Base-by-base conservation (phyloP, 2,888 invertebrate species). In the Lingula anatina region DNA sequence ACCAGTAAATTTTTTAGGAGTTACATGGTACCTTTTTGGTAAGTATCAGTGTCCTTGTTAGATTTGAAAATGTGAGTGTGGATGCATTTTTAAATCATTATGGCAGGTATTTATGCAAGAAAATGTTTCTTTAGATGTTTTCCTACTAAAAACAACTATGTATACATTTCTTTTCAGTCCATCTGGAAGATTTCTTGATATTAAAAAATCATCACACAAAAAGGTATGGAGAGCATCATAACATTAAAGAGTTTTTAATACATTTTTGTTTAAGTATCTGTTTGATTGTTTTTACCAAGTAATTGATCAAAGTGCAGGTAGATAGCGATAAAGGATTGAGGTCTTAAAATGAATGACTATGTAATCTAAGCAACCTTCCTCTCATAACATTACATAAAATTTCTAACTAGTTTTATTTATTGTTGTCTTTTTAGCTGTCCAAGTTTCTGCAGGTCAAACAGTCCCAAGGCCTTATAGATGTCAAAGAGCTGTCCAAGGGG, bases 201-300 rank as follows among this genome's bases (percentile, higher is more conserved):
- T 95, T 0, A 94, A 93, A 72, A 92, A 91, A 73, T 88, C 91
- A 0, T 85, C 85, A 12, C 89, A 85, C 69, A 94, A 93, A 79
- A 95, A 94, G 65, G 71, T 69, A 56, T 41, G 50, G 50, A 25
- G 28, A n/a, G n/a, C n/a, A n/a, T n/a, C n/a, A n/a, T n/a, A n/a
- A n/a, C n/a, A n/a, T n/a, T n/a, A n/a, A n/a, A n/a, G n/a, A n/a
- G n/a, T n/a, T n/a, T n/a, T n/a, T n/a, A n/a, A n/a, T n/a, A n/a
- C n/a, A n/a, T n/a, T n/a, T n/a, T n/a, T n/a, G n/a, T n/a, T n/a
- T n/a, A n/a, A n/a, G n/a, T n/a, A n/a, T n/a, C n/a, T n/a, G n/a
- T n/a, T n/a, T n/a, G n/a, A n/a, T n/a, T n/a, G n/a, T n/a, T n/a
- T n/a, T n/a, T n/a, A n/a, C n/a, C n/a, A n/a, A n/a, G n/a, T n/a